These are phyloP conservation scores for Apis cerana DNA, from an alignment of 1,140 invertebrate species.

Conservation along the genomic window DNA sequence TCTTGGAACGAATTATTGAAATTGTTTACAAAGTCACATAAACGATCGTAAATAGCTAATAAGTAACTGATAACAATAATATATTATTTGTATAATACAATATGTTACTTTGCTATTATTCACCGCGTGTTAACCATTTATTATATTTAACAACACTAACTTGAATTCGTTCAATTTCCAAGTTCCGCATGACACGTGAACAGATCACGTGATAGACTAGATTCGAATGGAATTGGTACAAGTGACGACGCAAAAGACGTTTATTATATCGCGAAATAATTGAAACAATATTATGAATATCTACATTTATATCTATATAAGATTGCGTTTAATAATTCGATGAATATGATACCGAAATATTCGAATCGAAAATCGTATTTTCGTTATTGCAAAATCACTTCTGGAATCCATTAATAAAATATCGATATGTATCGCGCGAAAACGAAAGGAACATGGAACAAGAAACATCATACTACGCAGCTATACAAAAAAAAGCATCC, in stretches of 20 bases:
- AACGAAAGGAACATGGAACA: neutral
- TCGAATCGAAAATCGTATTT: neutral
- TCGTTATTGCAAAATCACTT: neutral
- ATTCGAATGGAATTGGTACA: constrained; percentile 2
- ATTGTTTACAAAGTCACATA: neutral
- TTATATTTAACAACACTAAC: constrained; percentile 41
- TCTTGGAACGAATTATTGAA: neutral
- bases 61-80: constrained; percentile 6
- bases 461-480: neutral
- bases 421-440: neutral
- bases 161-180: constrained; percentile 34
- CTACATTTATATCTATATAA: neutral
- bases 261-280: neutral
- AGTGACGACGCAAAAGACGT: neutral
- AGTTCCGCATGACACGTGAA: constrained; percentile 25
- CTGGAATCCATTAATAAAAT: neutral
- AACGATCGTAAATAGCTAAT: neutral
- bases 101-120: too few relatives aligned
- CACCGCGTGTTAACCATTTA: constrained; percentile 46
- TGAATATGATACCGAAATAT: neutral
- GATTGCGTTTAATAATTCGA: neutral
- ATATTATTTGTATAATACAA: too few relatives aligned
- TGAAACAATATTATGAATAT: neutral
- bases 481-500: too few relatives aligned
- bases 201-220: constrained; percentile 19